Percentiles rank a stretch among this genome's conserved stretches.
phyloP scores from a whole-genome alignment of 2,113 vertebrate genomes.

The Eulemur rufifrons region DNA sequence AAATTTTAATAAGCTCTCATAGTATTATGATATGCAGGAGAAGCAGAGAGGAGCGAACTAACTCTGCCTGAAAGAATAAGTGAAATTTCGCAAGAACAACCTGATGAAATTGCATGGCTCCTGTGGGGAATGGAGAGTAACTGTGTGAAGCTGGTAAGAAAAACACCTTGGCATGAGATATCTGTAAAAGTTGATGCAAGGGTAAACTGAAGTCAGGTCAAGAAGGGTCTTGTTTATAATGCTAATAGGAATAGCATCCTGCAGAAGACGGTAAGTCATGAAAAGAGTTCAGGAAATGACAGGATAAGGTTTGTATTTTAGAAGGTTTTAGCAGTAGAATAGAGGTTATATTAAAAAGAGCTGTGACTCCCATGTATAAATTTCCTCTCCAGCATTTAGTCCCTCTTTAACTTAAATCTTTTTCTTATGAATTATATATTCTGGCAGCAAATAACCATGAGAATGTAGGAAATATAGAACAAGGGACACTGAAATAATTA shows the following conservation, averaged over 20 bases:
- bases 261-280: not conserved
- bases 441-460: not conserved
- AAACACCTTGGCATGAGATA: not conserved
- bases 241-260: not conserved
- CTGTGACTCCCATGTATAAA: not conserved
- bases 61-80: not conserved
- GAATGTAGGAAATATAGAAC: not conserved
- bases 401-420: not conserved
- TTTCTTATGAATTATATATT: not conserved
- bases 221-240: not conserved
- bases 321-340: not conserved
- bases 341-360: not conserved
- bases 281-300: not conserved
- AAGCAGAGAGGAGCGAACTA: not conserved
- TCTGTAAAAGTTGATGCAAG: not conserved
- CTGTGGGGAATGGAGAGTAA: not conserved
- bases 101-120: not conserved
- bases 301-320: not conserved
- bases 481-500: not conserved
- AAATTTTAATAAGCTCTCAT: not conserved
- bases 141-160: not conserved
- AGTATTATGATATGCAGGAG: not conserved
- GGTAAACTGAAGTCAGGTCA: not conserved
- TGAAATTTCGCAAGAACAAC: not conserved
- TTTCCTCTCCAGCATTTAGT: not conserved